Evolutionary conservation across 2,888 invertebrate species (phyloP).

Genomic region (Pseudanteris insignis): DNA sequence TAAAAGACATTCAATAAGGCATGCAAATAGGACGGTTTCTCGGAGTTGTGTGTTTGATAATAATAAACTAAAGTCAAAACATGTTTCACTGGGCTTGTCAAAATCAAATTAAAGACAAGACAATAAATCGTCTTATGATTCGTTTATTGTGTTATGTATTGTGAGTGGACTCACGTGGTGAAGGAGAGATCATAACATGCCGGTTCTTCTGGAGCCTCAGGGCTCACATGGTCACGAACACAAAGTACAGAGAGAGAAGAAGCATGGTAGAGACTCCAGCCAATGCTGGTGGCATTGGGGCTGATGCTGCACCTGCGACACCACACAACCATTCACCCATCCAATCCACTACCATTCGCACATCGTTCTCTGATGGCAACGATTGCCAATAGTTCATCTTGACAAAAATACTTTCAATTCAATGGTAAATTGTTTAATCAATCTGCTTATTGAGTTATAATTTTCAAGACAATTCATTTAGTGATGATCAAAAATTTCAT

Average conservation of each 20-base stretch:
- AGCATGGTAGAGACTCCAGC: slow-evolving; percentile 66
- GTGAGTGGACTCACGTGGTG: slow-evolving; percentile 65
- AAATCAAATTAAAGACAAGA: slow-evolving; percentile 4
- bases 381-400: neutral
- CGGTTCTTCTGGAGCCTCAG: slow-evolving; percentile 64
- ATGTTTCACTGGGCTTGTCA: slow-evolving; percentile 5
- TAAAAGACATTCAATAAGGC: slow-evolving; percentile 45
- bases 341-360: slow-evolving; percentile 52
- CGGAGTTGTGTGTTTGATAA: slow-evolving; percentile 7
- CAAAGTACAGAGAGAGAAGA: slow-evolving; percentile 68
- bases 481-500: too few relatives aligned
- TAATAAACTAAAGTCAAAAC: slow-evolving; percentile 7
- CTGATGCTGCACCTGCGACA: slow-evolving; percentile 67
- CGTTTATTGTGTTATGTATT: slow-evolving; percentile 46
- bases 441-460: too few relatives aligned
- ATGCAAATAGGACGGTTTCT: slow-evolving; percentile 45
- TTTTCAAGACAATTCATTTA: too few relatives aligned
- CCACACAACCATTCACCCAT: slow-evolving; percentile 64
- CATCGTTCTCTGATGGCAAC: slow-evolving; percentile 44
- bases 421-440: neutral
- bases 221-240: slow-evolving; percentile 67
- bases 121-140: neutral
- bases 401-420: neutral
- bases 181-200: slow-evolving; percentile 63
- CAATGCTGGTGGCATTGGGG: slow-evolving; percentile 63